These are phyloP conservation scores for Aleiodes leptofemur DNA, from an alignment of 2,888 invertebrate species.

Conservation along the genomic window DNA sequence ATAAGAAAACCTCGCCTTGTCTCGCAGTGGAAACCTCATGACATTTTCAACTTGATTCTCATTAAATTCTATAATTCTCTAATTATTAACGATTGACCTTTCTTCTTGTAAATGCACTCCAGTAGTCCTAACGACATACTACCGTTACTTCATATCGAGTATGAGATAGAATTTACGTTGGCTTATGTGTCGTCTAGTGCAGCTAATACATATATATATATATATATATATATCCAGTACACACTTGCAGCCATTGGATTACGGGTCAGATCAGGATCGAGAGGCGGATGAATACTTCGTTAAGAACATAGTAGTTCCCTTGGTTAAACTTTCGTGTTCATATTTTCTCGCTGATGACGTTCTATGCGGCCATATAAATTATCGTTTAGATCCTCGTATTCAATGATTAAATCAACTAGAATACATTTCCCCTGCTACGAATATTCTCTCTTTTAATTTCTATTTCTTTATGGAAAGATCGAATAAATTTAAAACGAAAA, in stretches of 20 bases:
- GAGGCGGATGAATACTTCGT: constrained; percentile 62
- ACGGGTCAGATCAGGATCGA: constrained; percentile 57
- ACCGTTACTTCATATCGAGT: constrained; percentile 63
- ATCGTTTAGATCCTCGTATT: constrained; percentile 9
- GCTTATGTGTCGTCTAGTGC: constrained; percentile 28
- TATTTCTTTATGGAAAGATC: too few relatives aligned
- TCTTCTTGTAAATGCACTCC: not conserved
- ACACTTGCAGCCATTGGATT: constrained; percentile 22
- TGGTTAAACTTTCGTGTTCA: constrained; percentile 32
- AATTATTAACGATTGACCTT: constrained; percentile 34
- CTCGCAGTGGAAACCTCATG: constrained; percentile 24
- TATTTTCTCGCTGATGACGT: constrained; percentile 39
- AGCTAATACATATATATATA: constrained; percentile 16
- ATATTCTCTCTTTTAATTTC: not conserved
- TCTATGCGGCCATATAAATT: constrained; percentile 28
- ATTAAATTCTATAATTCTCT: constrained; percentile 40
- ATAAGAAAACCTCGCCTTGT: constrained; percentile 56
- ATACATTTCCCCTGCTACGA: not conserved
- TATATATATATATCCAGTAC: not conserved
- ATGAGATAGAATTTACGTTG: constrained; percentile 28
- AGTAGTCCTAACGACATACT: constrained; percentile 23
- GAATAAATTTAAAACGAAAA: constrained; percentile 13
- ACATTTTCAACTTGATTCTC: constrained; percentile 19
- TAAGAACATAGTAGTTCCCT: constrained; percentile 49
- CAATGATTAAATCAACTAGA: constrained; percentile 12